Evolutionary conservation across 2,113 vertebrate species (phyloP), one percentile per base, ranked within the genome.

Genomic region (Peromyscus leucopus): DNA sequence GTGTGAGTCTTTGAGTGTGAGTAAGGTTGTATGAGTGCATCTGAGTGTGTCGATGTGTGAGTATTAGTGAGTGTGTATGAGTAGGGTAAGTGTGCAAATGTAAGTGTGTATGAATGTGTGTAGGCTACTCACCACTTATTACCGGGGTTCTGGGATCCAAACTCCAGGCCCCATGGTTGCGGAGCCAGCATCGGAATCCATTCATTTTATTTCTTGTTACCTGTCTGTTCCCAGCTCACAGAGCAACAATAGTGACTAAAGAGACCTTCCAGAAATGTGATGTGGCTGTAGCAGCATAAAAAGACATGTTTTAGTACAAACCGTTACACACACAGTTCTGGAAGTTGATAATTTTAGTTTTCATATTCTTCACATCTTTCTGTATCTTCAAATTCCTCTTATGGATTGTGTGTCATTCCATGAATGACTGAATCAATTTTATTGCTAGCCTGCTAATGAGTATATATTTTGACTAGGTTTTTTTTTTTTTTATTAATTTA

Each of bases 311-410:
- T 94, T 88, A 91, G 69, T 33, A 86, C 59, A 74, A 89, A 89
- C 95, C 21, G 79, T 94, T 82, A 55, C 33, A 13, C 19, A 76
- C 55, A 83, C 11, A 93, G 6, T 96, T 76, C 22, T 67, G 67
- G 95, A 95, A 89, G 59, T 72, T 94, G 31, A 65, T 72, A n/a
- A 69, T 91, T 95, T 91, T 69, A 83, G 24, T 91, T 87, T 33
- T 90, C 74, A 74, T 57, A 57, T 61, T 94, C 31, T 92, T 89
- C 89, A 93, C 9, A 69, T 48, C 31, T 91, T 96, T 92, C 31
- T 84, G 1, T 48, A 86, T 26, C 28, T 94, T 7, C 15, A 65
- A 61, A 51, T 88, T 93, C 39, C 24, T 79, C 79, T 94, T 84
- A 8, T 75, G 24, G 61, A 57, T 15, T 89, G 8, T 90, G 17